A percentile compares a stretch with the other conserved stretches of the same genome.
Evolutionary conservation across 2,797 vertebrate species (phyloP).

Genomic region (Discoglossus pictus): DNA sequence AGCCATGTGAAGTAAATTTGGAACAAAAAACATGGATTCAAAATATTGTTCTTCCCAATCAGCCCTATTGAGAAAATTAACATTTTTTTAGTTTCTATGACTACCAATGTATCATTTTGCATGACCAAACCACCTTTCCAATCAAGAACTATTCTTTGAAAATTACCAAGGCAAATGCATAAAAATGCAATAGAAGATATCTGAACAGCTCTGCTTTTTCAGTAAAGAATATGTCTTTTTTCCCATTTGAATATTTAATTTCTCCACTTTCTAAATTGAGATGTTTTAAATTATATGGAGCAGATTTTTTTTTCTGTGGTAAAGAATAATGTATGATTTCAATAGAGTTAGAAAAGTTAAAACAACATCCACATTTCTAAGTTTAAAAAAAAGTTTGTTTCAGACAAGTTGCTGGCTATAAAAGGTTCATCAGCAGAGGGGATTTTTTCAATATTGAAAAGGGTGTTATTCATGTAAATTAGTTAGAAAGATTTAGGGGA

Average conservation of each 20-base stretch:
- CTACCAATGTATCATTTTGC: constrained; percentile 57
- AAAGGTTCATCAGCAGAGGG: too few relatives aligned
- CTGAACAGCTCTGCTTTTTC: constrained; percentile 4
- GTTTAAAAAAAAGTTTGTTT: neutral
- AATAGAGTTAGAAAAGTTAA: neutral
- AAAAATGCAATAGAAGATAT: constrained; percentile 14
- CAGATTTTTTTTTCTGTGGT: neutral
- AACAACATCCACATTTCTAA: too few relatives aligned
- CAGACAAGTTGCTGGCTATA: neutral
- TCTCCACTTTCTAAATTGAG: constrained; percentile 32
- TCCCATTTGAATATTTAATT: constrained; percentile 26
- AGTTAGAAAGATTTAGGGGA: constrained; percentile 14
- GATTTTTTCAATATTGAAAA: constrained; percentile 2
- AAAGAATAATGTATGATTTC: neutral
- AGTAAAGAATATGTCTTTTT: constrained; percentile 7
- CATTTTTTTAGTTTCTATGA: constrained; percentile 62
- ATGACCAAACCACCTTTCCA: constrained; percentile 58
- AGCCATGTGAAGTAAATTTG: constrained; percentile 62
- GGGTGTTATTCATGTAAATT: constrained; percentile 1
- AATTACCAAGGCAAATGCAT: constrained; percentile 22
- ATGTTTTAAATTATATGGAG: constrained; percentile 1
- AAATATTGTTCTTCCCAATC: constrained; percentile 69
- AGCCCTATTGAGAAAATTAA: constrained; percentile 65
- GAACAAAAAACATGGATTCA: constrained; percentile 63
- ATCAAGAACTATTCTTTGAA: constrained; percentile 46